Base-by-base conservation (phyloP, 2,888 invertebrate species). In the Meganola albula region DNA sequence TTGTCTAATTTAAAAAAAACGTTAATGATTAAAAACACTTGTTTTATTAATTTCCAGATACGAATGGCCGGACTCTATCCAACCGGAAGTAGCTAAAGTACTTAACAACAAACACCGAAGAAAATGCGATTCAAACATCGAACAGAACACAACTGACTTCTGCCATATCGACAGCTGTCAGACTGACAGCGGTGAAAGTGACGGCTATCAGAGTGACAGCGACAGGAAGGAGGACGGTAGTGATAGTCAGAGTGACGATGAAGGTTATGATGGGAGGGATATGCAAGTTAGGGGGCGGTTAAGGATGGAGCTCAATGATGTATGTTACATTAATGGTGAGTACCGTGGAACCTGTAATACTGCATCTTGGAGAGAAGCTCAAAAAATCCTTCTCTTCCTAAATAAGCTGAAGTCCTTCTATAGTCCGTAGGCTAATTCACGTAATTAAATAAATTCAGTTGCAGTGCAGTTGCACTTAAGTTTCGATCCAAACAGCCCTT, bases 291-390 rank as follows among this genome's bases (percentile, higher is more conserved):
- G 89, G 8, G 90, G 90, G 0, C 87, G 91, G 41, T 90, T 87
- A 1, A 78, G 80, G n/a, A 80, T 96, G 48, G 83, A 89, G 14
- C 63, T 90, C 0, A 92, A 98, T 60, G 92, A 92, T 38, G 96
- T 98, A 13, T 93, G 95, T 61, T 99, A 99, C 73, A 99, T 99
- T 24, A 97, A 96, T 79, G 98, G 98, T 98, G 72, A 74, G 78
- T 59, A n/a, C n/a, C n/a, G n/a, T n/a, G n/a, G n/a, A n/a, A n/a
- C n/a, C n/a, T n/a, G n/a, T n/a, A n/a, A n/a, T n/a, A n/a, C n/a
- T n/a, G n/a, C n/a, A n/a, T n/a, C n/a, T n/a, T n/a, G n/a, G n/a
- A n/a, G n/a, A n/a, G n/a, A n/a, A n/a, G n/a, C n/a, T n/a, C n/a
- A n/a, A n/a, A n/a, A n/a, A n/a, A n/a, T n/a, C n/a, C n/a, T n/a